phyloP scores from a whole-genome alignment of 1,140 invertebrate species.

The Drosophila malerkotliana region DNA sequence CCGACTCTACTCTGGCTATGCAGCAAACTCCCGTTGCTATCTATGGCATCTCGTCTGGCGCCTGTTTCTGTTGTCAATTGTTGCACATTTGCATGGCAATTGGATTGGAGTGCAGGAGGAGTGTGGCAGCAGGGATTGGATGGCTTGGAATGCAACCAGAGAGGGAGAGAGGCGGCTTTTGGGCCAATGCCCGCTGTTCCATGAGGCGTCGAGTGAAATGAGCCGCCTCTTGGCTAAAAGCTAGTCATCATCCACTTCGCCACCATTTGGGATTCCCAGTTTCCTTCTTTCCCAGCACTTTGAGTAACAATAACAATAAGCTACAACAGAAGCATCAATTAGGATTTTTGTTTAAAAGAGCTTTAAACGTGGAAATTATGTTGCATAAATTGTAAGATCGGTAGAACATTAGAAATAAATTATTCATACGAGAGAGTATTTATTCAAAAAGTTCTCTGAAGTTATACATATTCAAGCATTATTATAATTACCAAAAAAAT shows the following conservation, averaged over 20 bases:
- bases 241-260: conserved; percentile 7
- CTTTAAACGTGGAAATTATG: background rate
- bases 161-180: conserved; percentile 19
- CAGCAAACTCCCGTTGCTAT: conserved; percentile 19
- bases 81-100: conserved; percentile 71
- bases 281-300: conserved; percentile 19
- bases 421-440: background rate
- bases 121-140: background rate
- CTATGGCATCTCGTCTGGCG: conserved; percentile 69
- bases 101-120: conserved; percentile 14
- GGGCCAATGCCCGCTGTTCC: conserved; percentile 66
- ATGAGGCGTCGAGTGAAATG: conserved; percentile 50
- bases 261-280: conserved; percentile 11
- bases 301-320: conserved; percentile 31
- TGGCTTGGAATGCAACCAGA: background rate
- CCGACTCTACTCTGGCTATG: background rate
- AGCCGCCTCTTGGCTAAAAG: conserved; percentile 48
- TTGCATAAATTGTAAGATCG: too few species aligned
- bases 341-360: conserved; percentile 2
- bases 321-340: background rate
- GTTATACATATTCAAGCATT: background rate
- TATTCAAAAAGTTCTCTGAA: background rate
- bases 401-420: too few species aligned
- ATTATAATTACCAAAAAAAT: background rate
- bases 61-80: conserved; percentile 79